These are phyloP conservation scores for Caenorhabditis inopinata DNA, from an alignment of 1,140 invertebrate genomes.

Conservation along the genomic window DNA sequence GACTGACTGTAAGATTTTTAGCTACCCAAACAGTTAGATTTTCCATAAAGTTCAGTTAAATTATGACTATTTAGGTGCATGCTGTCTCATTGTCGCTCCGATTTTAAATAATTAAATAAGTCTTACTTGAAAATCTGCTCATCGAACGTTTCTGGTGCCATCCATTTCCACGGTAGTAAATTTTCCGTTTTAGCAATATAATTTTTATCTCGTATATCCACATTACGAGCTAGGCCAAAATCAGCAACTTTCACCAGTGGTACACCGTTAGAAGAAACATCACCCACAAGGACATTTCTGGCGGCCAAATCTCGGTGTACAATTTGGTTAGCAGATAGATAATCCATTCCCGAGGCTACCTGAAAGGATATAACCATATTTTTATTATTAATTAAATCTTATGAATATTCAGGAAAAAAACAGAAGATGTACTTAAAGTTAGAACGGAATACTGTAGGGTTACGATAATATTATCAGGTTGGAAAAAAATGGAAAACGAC, in stretches of 20 bases:
- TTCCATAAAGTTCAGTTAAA: too few relatives aligned
- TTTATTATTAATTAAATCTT: too few relatives aligned
- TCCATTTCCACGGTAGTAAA: conserved; percentile 5
- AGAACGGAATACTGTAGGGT: too few relatives aligned
- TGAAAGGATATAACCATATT: too few relatives aligned
- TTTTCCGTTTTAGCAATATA: conserved; percentile 8
- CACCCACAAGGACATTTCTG: conserved; percentile 6
- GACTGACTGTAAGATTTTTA: too few relatives aligned
- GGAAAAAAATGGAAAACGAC: too few relatives aligned
- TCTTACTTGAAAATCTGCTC: conserved; percentile 23
- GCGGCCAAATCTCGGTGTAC: conserved; percentile 6
- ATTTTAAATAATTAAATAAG: neutral
- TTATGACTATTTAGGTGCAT: too few relatives aligned
- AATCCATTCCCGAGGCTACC: conserved; percentile 11
- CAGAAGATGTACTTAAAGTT: too few relatives aligned
- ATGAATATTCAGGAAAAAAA: too few relatives aligned
- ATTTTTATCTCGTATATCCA: neutral
- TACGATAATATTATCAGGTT: too few relatives aligned
- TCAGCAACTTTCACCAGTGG: neutral
- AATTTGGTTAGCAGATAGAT: neutral
- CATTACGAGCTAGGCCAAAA: neutral
- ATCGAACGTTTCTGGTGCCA: neutral
- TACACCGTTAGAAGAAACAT: neutral
- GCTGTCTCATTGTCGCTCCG: too few relatives aligned
- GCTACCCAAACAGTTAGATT: too few relatives aligned